These are phyloP conservation scores for Tetanocera ferruginea DNA, from an alignment of 2,888 invertebrate species.

Conservation along the genomic window DNA sequence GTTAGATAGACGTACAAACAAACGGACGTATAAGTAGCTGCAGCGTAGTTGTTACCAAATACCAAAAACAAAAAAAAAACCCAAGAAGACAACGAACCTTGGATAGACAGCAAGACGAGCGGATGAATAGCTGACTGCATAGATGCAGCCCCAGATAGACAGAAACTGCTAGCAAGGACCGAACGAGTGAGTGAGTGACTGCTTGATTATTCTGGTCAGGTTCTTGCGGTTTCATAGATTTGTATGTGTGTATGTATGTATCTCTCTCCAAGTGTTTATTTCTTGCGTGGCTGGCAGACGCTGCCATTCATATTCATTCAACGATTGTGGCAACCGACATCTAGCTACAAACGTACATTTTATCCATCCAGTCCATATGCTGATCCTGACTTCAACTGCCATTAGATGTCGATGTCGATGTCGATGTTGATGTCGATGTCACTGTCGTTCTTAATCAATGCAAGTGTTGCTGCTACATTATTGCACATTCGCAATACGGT, in stretches of 20 bases:
- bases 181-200: slow-evolving; percentile 26
- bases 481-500: not conserved
- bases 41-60: slow-evolving; percentile 43
- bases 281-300: slow-evolving; percentile 9
- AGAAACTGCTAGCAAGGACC: slow-evolving; percentile 1
- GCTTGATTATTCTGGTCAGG: slow-evolving; percentile 41
- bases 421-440: not conserved
- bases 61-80: slow-evolving; percentile 23
- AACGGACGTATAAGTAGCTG: slow-evolving; percentile 36
- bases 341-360: slow-evolving; percentile 1
- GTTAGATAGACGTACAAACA: slow-evolving; percentile 15
- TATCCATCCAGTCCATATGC: slow-evolving; percentile 10
- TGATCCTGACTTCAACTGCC: slow-evolving; percentile 8
- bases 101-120: slow-evolving; percentile 28
- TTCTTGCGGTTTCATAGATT: slow-evolving; percentile 29
- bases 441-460: slow-evolving; percentile 28
- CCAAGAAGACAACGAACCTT: slow-evolving; percentile 33
- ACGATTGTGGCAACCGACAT: slow-evolving; percentile 29
- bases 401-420: slow-evolving; percentile 7
- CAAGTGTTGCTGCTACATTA: slow-evolving; percentile 11
- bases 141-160: slow-evolving; percentile 20
- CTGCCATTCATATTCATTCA: slow-evolving; percentile 28
- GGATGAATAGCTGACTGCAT: slow-evolving; percentile 40
- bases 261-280: not conserved
- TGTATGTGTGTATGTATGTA: not conserved